phyloP scores from a whole-genome alignment of 2,797 vertebrate species.

The Argya squamiceps region DNA sequence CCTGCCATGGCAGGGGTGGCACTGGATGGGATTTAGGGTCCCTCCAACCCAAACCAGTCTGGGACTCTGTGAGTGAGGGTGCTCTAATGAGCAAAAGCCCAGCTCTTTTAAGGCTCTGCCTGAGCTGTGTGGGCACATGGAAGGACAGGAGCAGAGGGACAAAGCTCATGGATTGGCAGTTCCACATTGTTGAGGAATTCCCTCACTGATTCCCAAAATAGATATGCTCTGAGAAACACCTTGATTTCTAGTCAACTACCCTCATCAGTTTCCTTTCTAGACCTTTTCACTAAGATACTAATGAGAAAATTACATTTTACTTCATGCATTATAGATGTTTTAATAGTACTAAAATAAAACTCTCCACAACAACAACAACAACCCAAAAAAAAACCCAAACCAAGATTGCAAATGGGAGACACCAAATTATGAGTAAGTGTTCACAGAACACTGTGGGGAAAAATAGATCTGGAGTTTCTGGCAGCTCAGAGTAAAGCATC shows the following conservation, averaged over 20 bases:
- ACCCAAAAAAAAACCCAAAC: no score
- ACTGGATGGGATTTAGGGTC: fast-evolving
- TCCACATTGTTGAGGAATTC: neutral
- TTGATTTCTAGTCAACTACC: neutral
- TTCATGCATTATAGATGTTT: neutral
- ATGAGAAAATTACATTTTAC: neutral
- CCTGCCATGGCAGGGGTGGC: neutral
- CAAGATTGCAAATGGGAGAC: neutral
- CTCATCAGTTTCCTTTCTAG: neutral
- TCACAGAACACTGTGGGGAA: neutral
- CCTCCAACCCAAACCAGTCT: neutral
- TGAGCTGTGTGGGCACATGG: neutral
- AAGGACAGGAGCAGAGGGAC: neutral
- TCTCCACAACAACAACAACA: neutral
- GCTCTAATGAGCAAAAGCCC: neutral
- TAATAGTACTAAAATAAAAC: neutral
- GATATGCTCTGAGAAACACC: neutral
- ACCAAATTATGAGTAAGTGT: neutral
- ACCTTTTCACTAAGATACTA: neutral
- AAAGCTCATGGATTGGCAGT: neutral
- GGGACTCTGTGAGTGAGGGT: neutral
- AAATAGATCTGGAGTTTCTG: neutral
- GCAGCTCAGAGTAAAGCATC: neutral
- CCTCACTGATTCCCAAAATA: neutral
- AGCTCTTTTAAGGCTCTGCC: neutral